Base-by-base conservation (phyloP, 2,888 invertebrate genomes). In the Buathra laborator region DNA sequence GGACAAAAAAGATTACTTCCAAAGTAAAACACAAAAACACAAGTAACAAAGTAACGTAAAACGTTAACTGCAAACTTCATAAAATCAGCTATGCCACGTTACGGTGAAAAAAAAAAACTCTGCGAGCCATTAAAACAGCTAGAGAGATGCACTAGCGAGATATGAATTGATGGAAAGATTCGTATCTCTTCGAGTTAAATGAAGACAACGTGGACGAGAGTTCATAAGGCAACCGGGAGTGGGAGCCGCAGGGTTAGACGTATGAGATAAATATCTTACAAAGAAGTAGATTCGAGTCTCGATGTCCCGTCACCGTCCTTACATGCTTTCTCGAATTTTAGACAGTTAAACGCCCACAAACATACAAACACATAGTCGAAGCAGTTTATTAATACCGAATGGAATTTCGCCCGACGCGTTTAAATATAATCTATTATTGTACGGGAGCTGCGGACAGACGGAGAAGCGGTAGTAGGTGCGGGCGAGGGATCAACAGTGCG, bases 361-460 rank as follows among this genome's bases (percentile, higher is more conserved):
- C 19, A 32, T 7, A 53, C 37, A 12, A 1, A 51, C 29, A 7
- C 14, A 43, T 37, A 53, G 66, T 24, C n/a, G 6, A 67, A 66
- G 37, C 53, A n/a, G 64, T 81, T 78, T 83, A 86, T 74, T 81
- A 86, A 86, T 86, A 86, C 53, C 80, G 51, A 43, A 70, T 43
- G 81, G 83, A 83, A 83, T 86, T 86, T 81, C 32, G 75, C 70
- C 62, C 85, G 74, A 77, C 74, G 70, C 53, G 81, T 83, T 81
- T 81, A 81, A 81, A 83, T 74, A 56, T 83, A 83, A 80, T 84
- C 80, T 83, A 86, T 81, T 81, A 86, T 81, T 81, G 66, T 79
- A 81, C 75, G 48, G 19, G 48, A 51, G 64, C 62, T 64, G 62
- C 71, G 46, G 80, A 68, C 53, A 46, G 59, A 59, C 32, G 43